Base-by-base conservation (phyloP, 2,888 invertebrate species). In the Sicus ferrugineus region DNA sequence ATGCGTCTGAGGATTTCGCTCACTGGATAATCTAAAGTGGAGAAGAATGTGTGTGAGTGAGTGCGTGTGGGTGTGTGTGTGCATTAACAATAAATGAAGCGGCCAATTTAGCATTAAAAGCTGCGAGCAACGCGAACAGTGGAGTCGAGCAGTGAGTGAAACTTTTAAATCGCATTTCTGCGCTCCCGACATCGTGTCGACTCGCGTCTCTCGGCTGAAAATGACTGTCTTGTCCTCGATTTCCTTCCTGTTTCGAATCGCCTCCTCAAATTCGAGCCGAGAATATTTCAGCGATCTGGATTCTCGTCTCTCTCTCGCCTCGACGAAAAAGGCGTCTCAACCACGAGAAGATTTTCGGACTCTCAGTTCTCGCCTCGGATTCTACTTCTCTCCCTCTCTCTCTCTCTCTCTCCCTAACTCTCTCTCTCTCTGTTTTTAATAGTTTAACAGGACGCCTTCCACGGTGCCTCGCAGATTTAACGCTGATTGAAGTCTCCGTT, bases 401-500 rank as follows among this genome's bases (percentile, higher is more conserved):
- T n/a, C n/a, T n/a, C n/a, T n/a, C n/a, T n/a, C n/a, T n/a, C n/a
- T n/a, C n/a, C n/a, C n/a, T n/a, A n/a, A n/a, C n/a, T n/a, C n/a
- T n/a, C n/a, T n/a, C n/a, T n/a, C n/a, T n/a, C n/a, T n/a, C n/a
- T n/a, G n/a, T n/a, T n/a, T n/a, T n/a, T n/a, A n/a, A n/a, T n/a
- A n/a, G n/a, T n/a, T n/a, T n/a, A n/a, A n/a, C n/a, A n/a, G n/a
- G n/a, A n/a, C n/a, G n/a, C n/a, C n/a, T n/a, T n/a, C n/a, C n/a
- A 28, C 54, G 16, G 21, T n/a, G 5, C 6, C 52, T 54, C 16
- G 42, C 26, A 65, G 16, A 54, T 23, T 38, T 65, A 31, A 31
- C 34, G 38, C 65, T 65, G 65, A 65, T 65, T 52, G 54, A 54
- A 65, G 38, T 38, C 31, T 31, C 23, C 46, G 59, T 48, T 67